Evolutionary conservation across 2,113 vertebrate species (phyloP), one percentile per base, ranked within the genome.

Genomic region (Erythrolamprus reginae): DNA sequence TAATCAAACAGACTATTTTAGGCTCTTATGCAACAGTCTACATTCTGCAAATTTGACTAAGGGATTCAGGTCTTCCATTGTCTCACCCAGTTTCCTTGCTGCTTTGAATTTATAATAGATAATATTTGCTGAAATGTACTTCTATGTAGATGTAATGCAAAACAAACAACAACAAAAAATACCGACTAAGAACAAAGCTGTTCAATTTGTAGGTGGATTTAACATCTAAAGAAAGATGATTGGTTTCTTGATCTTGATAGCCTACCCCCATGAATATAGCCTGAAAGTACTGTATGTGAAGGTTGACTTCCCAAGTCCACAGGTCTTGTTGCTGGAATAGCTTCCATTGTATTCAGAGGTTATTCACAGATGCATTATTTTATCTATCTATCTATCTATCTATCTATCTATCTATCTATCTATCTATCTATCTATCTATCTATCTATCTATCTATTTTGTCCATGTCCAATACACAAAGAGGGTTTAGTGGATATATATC

Each of bases 21-120:
- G 93, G 92, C 94, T 93, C 92, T 95, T 95, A 95, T 55, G 12
- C 88, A 92, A 52, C 91, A 94, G 65, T 94, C 96, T 94, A 70
- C 56, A 8, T 92, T 96, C 91, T 90, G 82, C 84, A 95, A 95
- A 94, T 92, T 94, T 90, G 93, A 93, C 94, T 21, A 92, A 94
- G 93, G 50, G 45, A 90, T 89, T 56, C 7, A 88, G 89, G 55
- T 86, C 12, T 89, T 91, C 93, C 93, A 92, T 51, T 87, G 3
- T 17, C 2, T 28, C 56, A 65, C 47, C 47, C 15, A 89, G 23
- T 7, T 85, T 94, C 10, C 86, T 94, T 56, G 90, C 10, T 88
- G 45, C 1, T 47, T 90, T 86, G 38, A 48, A 92, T 87, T 1
- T 53, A n/a, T 1, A 48, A 5, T 56, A 52, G 15, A 0, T 38